Percentiles rank a stretch among this genome's conserved stretches.
phyloP scores from a whole-genome alignment of 1,140 invertebrate genomes.

The Saxidomus purpurata region DNA sequence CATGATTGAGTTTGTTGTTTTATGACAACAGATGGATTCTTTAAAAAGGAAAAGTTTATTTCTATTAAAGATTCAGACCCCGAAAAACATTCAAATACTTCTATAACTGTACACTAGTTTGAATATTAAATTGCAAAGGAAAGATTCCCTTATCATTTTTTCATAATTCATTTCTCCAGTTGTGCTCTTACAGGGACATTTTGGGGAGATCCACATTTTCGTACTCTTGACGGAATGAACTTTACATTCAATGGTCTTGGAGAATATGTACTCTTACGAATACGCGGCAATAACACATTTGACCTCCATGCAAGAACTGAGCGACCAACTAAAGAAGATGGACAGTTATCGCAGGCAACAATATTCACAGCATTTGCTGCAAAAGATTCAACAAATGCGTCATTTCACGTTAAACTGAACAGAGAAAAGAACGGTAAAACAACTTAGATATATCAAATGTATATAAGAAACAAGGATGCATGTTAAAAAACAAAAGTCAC shows the following conservation, averaged over 20 bases:
- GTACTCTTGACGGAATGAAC: constrained; percentile 95
- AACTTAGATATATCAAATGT: background rate
- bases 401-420: constrained; percentile 41
- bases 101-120: no score
- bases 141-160: no score
- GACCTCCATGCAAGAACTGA: constrained; percentile 48
- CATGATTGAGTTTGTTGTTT: no score
- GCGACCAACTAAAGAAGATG: constrained; percentile 26
- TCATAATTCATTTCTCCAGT: no score
- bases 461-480: background rate
- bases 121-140: no score
- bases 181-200: constrained; percentile 55
- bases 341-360: constrained; percentile 39
- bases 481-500: no score
- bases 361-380: constrained; percentile 55
- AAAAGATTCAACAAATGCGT: constrained; percentile 37
- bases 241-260: constrained; percentile 99
- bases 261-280: constrained; percentile 92
- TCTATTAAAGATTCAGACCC: no score
- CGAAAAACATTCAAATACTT: no score
- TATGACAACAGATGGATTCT: no score
- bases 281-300: background rate
- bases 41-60: no score
- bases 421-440: background rate
- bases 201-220: constrained; percentile 95